Evolutionary conservation across 2,113 vertebrate species (phyloP).

Genomic region (Notarius quadriscutis): DNA sequence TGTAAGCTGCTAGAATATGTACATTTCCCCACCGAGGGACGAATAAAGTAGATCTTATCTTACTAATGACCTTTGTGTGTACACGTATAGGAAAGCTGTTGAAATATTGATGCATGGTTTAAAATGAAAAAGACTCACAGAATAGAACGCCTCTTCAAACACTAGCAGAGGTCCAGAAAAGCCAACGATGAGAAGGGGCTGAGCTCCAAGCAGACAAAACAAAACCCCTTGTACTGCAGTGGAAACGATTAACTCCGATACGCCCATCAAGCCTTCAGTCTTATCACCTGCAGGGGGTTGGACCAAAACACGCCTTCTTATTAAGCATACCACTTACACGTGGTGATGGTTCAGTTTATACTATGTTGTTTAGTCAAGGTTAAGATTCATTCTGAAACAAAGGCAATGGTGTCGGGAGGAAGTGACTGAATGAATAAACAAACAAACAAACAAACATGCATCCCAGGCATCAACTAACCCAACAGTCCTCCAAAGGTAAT

Average conservation of each 20-base stretch:
- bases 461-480: slow-evolving; percentile 71
- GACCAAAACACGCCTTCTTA: neutral
- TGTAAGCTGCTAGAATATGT: too few species aligned
- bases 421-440: neutral
- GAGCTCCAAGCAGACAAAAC: slow-evolving; percentile 90
- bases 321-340: neutral
- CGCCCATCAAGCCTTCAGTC: slow-evolving; percentile 88
- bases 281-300: slow-evolving; percentile 83
- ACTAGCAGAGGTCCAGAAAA: slow-evolving; percentile 93
- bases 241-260: slow-evolving; percentile 93
- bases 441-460: neutral
- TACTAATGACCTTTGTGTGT: neutral
- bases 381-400: neutral
- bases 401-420: neutral
- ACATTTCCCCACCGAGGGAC: too few species aligned
- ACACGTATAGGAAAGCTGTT: neutral
- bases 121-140: slow-evolving; percentile 68
- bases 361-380: neutral
- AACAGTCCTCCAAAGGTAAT: slow-evolving; percentile 95
- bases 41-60: too few species aligned
- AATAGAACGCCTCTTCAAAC: slow-evolving; percentile 94
- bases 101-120: neutral
- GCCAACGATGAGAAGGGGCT: slow-evolving; percentile 89
- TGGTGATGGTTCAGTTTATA: neutral
- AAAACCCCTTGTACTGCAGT: slow-evolving; percentile 86